Conservation (phyloP, 2,888 invertebrate genomes). For the Parochlus steinenii region DNA sequence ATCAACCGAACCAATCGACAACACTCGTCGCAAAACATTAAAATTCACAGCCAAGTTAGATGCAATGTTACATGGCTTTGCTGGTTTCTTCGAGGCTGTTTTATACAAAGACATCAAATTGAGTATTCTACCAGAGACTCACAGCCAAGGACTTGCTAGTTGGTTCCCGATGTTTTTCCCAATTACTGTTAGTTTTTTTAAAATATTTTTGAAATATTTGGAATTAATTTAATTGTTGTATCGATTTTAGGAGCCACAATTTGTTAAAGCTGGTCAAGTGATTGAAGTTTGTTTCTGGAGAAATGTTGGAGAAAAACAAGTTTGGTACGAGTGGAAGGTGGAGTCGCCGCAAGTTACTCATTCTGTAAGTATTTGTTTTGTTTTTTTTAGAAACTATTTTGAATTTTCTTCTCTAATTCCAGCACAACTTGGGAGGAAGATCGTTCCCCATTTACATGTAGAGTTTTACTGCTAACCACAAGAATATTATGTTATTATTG, state of each 20-base stretch:
- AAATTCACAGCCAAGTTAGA: slow-evolving; percentile 55
- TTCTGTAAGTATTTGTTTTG: too few species aligned
- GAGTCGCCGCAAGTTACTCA: too few species aligned
- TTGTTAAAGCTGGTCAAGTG: slow-evolving; percentile 48
- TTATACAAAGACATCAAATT: slow-evolving; percentile 71
- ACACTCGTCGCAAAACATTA: slow-evolving; percentile 51
- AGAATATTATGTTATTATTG: too few species aligned
- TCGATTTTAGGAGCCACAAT: slow-evolving; percentile 24
- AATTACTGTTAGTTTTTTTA: slow-evolving; percentile 41
- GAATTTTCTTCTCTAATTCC: too few species aligned
- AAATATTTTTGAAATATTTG: slow-evolving; percentile 9
- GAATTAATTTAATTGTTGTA: slow-evolving; percentile 4
- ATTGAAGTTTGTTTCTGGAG: slow-evolving; percentile 81
- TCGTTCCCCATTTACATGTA: too few species aligned
- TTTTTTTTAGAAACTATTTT: too few species aligned
- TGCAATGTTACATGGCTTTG: slow-evolving; percentile 81
- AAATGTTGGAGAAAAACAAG: slow-evolving; percentile 55
- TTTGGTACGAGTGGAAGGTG: slow-evolving; percentile 92
- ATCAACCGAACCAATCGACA: slow-evolving; percentile 44
- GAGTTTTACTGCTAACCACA: too few species aligned
- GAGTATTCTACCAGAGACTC: slow-evolving; percentile 79
- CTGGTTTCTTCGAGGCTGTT: slow-evolving; percentile 84
- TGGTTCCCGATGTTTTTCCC: slow-evolving; percentile 98
- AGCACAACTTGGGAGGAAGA: too few species aligned
- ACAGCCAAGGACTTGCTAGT: slow-evolving; percentile 85